Percentiles rank a stretch among this genome's conserved stretches.
These are phyloP conservation scores for Cataglyphis rosenhaueri DNA, from an alignment of 2,888 invertebrate species.

Conservation along the genomic window DNA sequence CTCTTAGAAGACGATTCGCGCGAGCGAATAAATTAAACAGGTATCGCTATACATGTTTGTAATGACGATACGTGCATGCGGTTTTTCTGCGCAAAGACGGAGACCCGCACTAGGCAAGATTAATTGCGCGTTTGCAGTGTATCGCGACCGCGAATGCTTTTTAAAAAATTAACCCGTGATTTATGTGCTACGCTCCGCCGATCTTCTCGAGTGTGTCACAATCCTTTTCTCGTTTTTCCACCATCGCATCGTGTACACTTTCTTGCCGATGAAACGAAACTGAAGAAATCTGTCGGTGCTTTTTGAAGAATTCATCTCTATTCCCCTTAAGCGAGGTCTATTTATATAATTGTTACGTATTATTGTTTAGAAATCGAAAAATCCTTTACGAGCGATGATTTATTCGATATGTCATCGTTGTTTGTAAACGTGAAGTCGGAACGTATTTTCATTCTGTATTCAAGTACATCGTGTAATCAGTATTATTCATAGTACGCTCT, in stretches of 20 bases:
- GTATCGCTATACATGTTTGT: conserved; percentile 10
- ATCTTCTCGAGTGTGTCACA: conserved; percentile 39
- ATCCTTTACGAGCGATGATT: neutral
- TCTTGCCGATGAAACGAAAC: conserved; percentile 46
- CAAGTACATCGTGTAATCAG: conserved; percentile 44
- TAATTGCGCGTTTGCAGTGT: conserved; percentile 57
- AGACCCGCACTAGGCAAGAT: conserved; percentile 47
- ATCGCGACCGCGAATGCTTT: conserved; percentile 53
- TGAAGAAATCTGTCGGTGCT: conserved; percentile 2
- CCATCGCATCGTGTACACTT: conserved; percentile 56
- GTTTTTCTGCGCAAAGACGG: conserved; percentile 40
- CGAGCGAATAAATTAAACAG: conserved; percentile 44
- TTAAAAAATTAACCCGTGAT: conserved; percentile 63
- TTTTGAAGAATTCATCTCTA: conserved; percentile 10
- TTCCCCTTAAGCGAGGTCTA: neutral
- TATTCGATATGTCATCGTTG: neutral
- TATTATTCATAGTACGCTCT: conserved; percentile 49
- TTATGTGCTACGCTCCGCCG: conserved; percentile 58
- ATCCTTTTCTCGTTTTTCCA: conserved; percentile 63
- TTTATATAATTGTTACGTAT: neutral
- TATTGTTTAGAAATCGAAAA: neutral
- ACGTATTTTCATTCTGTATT: conserved; percentile 1
- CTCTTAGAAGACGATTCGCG: conserved; percentile 20
- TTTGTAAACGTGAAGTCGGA: neutral
- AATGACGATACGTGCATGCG: conserved; percentile 29